Evolutionary conservation across 1,140 invertebrate species (phyloP).

Genomic region (Drosophila nasuta): DNA sequence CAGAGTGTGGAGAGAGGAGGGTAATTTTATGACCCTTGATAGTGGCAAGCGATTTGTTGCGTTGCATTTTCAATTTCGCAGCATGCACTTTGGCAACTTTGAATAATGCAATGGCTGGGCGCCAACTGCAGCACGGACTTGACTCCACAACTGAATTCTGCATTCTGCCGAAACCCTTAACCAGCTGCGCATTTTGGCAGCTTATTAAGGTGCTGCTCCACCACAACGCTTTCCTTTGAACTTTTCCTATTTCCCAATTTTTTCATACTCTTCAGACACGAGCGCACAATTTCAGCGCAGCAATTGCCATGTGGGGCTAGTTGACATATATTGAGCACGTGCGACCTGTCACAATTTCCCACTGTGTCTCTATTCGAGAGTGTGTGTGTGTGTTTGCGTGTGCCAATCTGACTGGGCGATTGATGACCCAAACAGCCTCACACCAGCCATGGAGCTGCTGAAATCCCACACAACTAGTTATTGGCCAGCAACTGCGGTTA

Average conservation of each 20-base stretch:
- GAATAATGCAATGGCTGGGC: conserved; percentile 72
- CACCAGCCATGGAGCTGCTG: conserved; percentile 17
- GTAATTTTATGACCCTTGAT: conserved; percentile 79
- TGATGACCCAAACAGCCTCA: conserved; percentile 45
- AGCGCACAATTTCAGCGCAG: conserved; percentile 61
- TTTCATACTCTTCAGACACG: conserved; percentile 68
- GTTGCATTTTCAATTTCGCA: conserved; percentile 80
- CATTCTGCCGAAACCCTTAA: background rate
- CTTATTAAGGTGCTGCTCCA: conserved; percentile 59
- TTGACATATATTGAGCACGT: conserved; percentile 79
- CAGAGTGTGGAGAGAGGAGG: conserved; percentile 1
- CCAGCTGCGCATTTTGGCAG: conserved; percentile 57
- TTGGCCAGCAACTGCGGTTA: conserved; percentile 34
- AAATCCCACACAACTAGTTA: conserved; percentile 25
- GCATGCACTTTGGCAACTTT: conserved; percentile 70
- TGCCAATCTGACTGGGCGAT: conserved; percentile 40
- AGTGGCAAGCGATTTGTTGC: conserved; percentile 81
- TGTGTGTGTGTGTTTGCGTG: conserved; percentile 9
- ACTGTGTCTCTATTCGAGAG: background rate
- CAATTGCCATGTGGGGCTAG: conserved; percentile 63
- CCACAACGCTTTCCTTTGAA: background rate
- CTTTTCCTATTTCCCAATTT: conserved; percentile 4
- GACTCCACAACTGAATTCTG: background rate
- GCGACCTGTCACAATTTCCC: conserved; percentile 31
- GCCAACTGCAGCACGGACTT: conserved; percentile 39